Evolutionary conservation across 2,888 invertebrate species (phyloP).

Genomic region (Conops quadrifasciatus): DNA sequence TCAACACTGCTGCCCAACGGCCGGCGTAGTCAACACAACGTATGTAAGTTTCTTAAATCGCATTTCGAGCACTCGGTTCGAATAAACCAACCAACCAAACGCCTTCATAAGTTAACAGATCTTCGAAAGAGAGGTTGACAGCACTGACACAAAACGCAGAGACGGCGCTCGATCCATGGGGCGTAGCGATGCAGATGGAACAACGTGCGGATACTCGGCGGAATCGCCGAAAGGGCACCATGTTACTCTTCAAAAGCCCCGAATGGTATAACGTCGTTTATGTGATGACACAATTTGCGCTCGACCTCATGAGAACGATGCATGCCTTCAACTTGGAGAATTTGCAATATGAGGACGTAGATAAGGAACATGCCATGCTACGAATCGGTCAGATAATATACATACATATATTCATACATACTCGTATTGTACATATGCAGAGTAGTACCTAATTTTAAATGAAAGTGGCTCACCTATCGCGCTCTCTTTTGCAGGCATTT

Average conservation of each 20-base stretch:
- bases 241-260: slow-evolving; percentile 49
- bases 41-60: slow-evolving; percentile 29
- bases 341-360: slow-evolving; percentile 66
- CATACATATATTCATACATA: background rate
- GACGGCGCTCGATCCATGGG: background rate
- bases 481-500: slow-evolving; percentile 76
- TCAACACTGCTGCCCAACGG: slow-evolving; percentile 60
- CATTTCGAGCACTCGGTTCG: background rate
- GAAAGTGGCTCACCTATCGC: no score
- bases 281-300: slow-evolving; percentile 76
- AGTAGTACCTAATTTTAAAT: no score
- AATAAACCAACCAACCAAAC: background rate
- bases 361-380: slow-evolving; percentile 58
- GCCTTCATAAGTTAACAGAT: background rate
- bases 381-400: slow-evolving; percentile 52
- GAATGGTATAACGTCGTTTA: slow-evolving; percentile 66
- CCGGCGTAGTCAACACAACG: slow-evolving; percentile 54
- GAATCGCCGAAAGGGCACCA: slow-evolving; percentile 44
- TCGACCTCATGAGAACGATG: slow-evolving; percentile 75
- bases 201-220: slow-evolving; percentile 24
- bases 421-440: no score
- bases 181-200: slow-evolving; percentile 37
- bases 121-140: background rate
- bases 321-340: slow-evolving; percentile 70
- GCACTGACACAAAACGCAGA: slow-evolving; percentile 33